phyloP scores from a whole-genome alignment of 2,888 invertebrate genomes.

The Syrista parreyssii region DNA sequence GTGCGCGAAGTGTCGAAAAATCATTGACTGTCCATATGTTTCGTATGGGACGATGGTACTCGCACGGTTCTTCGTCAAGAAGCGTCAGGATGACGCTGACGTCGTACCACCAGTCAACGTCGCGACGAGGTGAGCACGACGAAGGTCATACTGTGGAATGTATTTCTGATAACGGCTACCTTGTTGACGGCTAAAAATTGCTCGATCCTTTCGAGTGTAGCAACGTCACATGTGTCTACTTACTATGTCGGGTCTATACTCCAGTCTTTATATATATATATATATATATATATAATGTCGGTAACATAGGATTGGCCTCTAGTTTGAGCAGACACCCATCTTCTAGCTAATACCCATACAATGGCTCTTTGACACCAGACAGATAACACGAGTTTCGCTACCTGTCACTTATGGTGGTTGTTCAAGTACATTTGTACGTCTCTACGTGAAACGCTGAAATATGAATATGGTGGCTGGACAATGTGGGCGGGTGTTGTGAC shows the following conservation, averaged over 20 bases:
- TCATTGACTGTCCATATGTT: slow-evolving; percentile 20
- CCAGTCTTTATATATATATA: background rate
- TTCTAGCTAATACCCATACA: background rate
- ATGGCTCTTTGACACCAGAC: background rate
- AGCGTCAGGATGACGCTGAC: slow-evolving; percentile 40
- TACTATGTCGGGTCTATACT: background rate
- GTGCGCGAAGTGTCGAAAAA: slow-evolving; percentile 1
- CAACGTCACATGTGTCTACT: slow-evolving; percentile 1
- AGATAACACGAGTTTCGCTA: background rate
- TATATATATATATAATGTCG: background rate
- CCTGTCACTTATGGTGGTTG: background rate
- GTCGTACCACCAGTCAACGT: slow-evolving; percentile 40
- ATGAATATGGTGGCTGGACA: no score
- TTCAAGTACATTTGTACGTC: background rate
- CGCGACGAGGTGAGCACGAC: slow-evolving; percentile 51
- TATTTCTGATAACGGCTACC: background rate
- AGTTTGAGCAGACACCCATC: background rate
- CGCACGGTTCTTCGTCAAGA: slow-evolving; percentile 56
- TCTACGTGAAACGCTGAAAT: background rate
- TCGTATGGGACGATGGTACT: slow-evolving; percentile 50
- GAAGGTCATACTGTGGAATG: slow-evolving; percentile 25
- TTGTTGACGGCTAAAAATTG: background rate
- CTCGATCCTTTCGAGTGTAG: background rate
- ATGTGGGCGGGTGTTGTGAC: background rate
- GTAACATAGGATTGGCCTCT: background rate